phyloP scores from a whole-genome alignment of 1,140 invertebrate species.

The Pogonomyrmex californicus region DNA sequence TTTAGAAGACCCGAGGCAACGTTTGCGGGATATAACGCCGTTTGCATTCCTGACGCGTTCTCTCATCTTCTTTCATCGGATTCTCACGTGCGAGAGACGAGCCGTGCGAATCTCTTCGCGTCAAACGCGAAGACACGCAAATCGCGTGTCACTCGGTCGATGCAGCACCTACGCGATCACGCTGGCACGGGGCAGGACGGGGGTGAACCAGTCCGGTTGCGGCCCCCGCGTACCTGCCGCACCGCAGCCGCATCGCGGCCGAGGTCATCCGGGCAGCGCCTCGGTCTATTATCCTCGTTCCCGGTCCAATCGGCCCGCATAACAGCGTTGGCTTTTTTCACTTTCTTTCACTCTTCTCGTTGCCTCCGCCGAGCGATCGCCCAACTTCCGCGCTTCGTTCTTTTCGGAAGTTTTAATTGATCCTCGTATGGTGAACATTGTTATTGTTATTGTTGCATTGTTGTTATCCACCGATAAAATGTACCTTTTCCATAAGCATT shows the following conservation, averaged over 20 bases:
- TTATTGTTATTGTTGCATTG: neutral
- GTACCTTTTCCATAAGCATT: no score
- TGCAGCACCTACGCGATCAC: constrained; percentile 57
- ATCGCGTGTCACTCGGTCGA: constrained; percentile 20
- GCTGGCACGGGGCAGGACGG: constrained; percentile 58
- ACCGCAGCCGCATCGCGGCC: constrained; percentile 60
- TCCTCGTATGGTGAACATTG: neutral
- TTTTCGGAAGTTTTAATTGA: neutral
- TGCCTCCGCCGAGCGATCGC: constrained; percentile 11
- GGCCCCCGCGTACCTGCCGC: constrained; percentile 57
- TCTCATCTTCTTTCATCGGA: neutral
- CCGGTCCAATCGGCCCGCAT: constrained; percentile 6
- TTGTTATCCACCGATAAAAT: neutral
- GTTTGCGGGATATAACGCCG: neutral
- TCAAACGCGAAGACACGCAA: constrained; percentile 23
- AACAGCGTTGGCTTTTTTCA: constrained; percentile 66
- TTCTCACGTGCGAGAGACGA: neutral
- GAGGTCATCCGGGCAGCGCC: constrained; percentile 72
- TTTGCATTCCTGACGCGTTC: neutral
- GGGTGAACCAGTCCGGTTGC: constrained; percentile 65
- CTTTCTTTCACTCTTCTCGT: constrained; percentile 69
- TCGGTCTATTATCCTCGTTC: constrained; percentile 50
- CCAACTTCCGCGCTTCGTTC: neutral
- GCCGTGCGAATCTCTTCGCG: constrained; percentile 10
- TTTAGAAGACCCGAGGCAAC: neutral